A percentile compares a stretch with the other conserved stretches of the same genome.
phyloP scores from a whole-genome alignment of 1,140 invertebrate species.

The Plodia interpunctella region DNA sequence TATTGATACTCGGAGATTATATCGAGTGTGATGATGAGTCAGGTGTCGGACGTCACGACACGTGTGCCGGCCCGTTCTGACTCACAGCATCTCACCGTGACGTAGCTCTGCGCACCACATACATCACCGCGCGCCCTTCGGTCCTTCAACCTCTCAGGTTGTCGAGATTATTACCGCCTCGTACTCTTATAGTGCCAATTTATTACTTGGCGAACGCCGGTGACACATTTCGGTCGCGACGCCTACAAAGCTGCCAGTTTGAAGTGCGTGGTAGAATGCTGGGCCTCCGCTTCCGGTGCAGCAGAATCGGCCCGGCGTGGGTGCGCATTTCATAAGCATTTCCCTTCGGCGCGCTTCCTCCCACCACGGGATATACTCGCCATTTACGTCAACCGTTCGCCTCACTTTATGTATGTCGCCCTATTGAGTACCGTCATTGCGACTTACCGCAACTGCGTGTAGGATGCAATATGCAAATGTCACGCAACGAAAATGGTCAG shows the following conservation, averaged over 20 bases:
- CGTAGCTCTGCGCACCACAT: constrained; percentile 33
- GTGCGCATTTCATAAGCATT: constrained; percentile 59
- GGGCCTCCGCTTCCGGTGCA: constrained; percentile 63
- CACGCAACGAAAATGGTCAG: constrained; percentile 33
- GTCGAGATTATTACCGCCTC: constrained; percentile 19
- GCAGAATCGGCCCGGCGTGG: constrained; percentile 42
- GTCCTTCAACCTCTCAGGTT: constrained; percentile 28
- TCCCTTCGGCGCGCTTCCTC: constrained; percentile 54
- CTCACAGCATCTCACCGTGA: constrained; percentile 51
- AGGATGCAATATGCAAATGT: constrained; percentile 37
- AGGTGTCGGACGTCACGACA: constrained; percentile 57
- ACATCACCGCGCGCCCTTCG: constrained; percentile 32
- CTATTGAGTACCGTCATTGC: constrained; percentile 22
- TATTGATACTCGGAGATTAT: constrained; percentile 11
- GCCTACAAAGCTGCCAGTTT: constrained; percentile 32
- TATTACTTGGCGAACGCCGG: background rate
- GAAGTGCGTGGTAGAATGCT: constrained; percentile 25
- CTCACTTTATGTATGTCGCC: constrained; percentile 16
- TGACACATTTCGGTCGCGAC: constrained; percentile 30
- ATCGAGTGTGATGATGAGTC: constrained; percentile 40
- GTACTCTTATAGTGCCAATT: constrained; percentile 2
- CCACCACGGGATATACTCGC: constrained; percentile 32
- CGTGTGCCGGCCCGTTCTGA: constrained; percentile 47
- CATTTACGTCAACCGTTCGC: constrained; percentile 8
- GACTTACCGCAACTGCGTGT: constrained; percentile 25